Percentiles rank a stretch among this genome's conserved stretches.
Conservation (phyloP, 2,113 vertebrate genomes). For the Leptobrachium leishanense region DNA sequence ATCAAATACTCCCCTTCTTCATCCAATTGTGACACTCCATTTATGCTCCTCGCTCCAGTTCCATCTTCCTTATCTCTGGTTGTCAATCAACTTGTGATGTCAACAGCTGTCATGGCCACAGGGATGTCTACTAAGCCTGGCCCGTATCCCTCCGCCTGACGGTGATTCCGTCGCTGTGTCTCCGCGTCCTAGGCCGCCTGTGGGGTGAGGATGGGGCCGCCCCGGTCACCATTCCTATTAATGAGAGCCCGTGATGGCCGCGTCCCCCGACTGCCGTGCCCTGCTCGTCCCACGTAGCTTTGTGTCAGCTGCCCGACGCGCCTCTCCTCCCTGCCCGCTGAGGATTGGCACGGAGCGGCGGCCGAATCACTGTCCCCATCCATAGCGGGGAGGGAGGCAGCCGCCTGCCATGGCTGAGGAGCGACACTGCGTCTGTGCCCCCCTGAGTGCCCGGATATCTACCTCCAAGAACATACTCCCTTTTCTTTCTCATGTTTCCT, state of each 20-base stretch:
- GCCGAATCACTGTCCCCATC: conserved; percentile 7
- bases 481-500: too few species aligned
- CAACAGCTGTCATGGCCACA: too few species aligned
- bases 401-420: conserved; percentile 19
- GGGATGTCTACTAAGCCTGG: too few species aligned
- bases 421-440: conserved; percentile 18
- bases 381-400: neutral
- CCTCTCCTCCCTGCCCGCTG: conserved; percentile 50
- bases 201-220: conserved; percentile 26
- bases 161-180: conserved; percentile 6
- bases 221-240: conserved; percentile 26
- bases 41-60: too few species aligned
- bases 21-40: too few species aligned
- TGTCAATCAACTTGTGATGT: too few species aligned
- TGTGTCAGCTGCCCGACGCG: conserved; percentile 50
- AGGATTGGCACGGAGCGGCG: conserved; percentile 48
- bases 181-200: conserved; percentile 26
- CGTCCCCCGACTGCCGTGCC: neutral
- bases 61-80: too few species aligned
- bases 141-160: conserved; percentile 45
- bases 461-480: too few species aligned
- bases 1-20: too few species aligned
- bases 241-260: conserved; percentile 38
- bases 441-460: conserved; percentile 39
- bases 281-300: conserved; percentile 17